Percentiles rank a stretch among this genome's conserved stretches.
These are phyloP conservation scores for Penaeus chinensis DNA, from an alignment of 1,140 invertebrate species.

Conservation along the genomic window DNA sequence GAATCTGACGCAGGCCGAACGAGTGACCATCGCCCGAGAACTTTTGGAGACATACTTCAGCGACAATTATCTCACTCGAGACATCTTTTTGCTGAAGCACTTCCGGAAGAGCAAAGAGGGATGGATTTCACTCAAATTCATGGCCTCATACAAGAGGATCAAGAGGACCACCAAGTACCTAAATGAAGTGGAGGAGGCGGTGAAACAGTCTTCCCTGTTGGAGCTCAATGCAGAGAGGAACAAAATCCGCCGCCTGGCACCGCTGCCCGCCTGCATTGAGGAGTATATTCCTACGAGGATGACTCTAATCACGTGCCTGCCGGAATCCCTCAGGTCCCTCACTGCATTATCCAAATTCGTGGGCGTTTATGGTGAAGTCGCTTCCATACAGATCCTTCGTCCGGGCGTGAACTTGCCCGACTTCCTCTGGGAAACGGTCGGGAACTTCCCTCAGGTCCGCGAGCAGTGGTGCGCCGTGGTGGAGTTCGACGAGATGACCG, in stretches of 20 bases:
- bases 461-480: conserved; percentile 79
- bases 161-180: conserved; percentile 92
- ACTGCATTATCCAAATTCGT: conserved; percentile 90
- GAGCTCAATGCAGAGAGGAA: conserved; percentile 91
- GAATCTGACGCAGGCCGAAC: background rate
- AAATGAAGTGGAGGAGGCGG: conserved; percentile 86
- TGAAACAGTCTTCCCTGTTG: conserved; percentile 81
- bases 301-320: conserved; percentile 86
- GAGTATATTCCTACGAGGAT: conserved; percentile 84
- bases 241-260: conserved; percentile 84
- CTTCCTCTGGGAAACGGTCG: conserved; percentile 74
- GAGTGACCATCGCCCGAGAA: conserved; percentile 73
- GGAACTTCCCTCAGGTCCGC: conserved; percentile 66
- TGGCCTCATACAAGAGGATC: conserved; percentile 92
- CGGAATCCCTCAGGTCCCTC: conserved; percentile 83
- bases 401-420: conserved; percentile 85
- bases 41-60: conserved; percentile 95
- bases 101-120: conserved; percentile 93
- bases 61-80: conserved; percentile 92
- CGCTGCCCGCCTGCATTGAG: conserved; percentile 89
- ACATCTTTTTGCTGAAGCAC: conserved; percentile 94
- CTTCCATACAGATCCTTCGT: conserved; percentile 83
- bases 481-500: conserved; percentile 77
- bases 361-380: conserved; percentile 86
- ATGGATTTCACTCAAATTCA: conserved; percentile 91